These are phyloP conservation scores for Oxytorus armatus DNA, from an alignment of 2,888 invertebrate species.

Conservation along the genomic window DNA sequence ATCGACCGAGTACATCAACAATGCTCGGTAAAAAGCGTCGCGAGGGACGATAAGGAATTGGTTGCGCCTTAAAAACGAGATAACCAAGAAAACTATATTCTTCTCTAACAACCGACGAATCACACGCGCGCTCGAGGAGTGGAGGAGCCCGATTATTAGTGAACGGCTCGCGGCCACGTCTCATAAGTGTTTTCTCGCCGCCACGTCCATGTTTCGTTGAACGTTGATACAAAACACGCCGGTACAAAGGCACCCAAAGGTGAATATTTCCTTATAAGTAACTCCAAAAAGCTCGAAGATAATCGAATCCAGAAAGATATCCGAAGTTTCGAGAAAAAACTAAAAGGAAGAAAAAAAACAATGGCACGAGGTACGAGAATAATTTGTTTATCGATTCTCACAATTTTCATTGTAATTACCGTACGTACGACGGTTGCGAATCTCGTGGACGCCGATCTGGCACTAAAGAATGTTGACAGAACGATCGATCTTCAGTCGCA, in stretches of 20 bases:
- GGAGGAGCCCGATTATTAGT: too few relatives aligned
- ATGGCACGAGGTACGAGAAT: slow-evolving; percentile 45
- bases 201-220: slow-evolving; percentile 73
- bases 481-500: slow-evolving; percentile 95
- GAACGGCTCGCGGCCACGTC: slow-evolving; percentile 40
- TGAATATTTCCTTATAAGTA: too few relatives aligned
- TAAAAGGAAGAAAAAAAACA: slow-evolving; percentile 1
- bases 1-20: too few relatives aligned
- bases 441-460: slow-evolving; percentile 85
- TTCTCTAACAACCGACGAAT: too few relatives aligned
- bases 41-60: too few relatives aligned
- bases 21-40: too few relatives aligned
- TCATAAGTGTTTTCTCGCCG: slow-evolving; percentile 49
- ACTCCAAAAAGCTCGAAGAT: too few relatives aligned
- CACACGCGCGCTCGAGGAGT: too few relatives aligned
- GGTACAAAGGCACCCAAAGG: background rate
- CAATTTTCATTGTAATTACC: slow-evolving; percentile 16
- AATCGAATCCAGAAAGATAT: too few relatives aligned
- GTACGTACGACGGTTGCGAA: slow-evolving; percentile 29
- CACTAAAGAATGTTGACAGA: slow-evolving; percentile 93
- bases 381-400: background rate
- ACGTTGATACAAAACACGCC: slow-evolving; percentile 64
- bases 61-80: too few relatives aligned
- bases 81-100: too few relatives aligned
- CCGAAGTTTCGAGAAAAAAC: too few relatives aligned